Evolutionary conservation across 2,888 invertebrate genomes (phyloP).

Genomic region (Drosophila falleni): DNA sequence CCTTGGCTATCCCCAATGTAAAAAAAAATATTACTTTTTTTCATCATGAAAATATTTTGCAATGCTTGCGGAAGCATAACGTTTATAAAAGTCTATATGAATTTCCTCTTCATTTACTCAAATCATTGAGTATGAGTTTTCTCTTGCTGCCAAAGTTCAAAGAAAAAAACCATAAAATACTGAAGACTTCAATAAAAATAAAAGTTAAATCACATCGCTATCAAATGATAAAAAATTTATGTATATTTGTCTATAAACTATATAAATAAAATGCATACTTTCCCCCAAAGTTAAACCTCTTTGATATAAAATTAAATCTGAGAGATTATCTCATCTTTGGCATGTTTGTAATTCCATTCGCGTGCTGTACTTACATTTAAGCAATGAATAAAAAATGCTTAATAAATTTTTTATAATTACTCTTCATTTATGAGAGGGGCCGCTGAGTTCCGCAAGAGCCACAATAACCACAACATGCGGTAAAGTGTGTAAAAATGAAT

Average conservation of each 20-base stretch:
- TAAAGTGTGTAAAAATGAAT: conserved; percentile 75
- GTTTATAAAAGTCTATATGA: conserved; percentile 25
- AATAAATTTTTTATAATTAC: conserved; percentile 72
- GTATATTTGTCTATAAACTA: not conserved
- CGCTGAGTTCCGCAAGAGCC: conserved; percentile 60
- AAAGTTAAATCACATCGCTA: conserved; percentile 26
- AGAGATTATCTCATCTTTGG: conserved; percentile 20
- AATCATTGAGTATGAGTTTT: conserved; percentile 33
- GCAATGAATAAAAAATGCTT: conserved; percentile 59
- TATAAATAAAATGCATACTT: conserved; percentile 26
- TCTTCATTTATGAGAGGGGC: conserved; percentile 48
- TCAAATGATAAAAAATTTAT: conserved; percentile 8
- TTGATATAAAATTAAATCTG: conserved; percentile 7
- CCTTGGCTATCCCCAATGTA: conserved; percentile 20
- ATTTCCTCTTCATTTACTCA: conserved; percentile 39
- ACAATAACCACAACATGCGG: conserved; percentile 27
- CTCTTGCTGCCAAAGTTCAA: conserved; percentile 13
- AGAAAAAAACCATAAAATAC: conserved; percentile 11
- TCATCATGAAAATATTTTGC: conserved; percentile 35
- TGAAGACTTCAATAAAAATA: conserved; percentile 15
- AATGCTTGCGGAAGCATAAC: conserved; percentile 47
- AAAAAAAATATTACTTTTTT: conserved; percentile 12
- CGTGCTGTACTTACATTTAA: conserved; percentile 54
- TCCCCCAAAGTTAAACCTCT: conserved; percentile 7
- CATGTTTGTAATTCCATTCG: conserved; percentile 40